Evolutionary conservation across 2,797 vertebrate genomes (phyloP), one percentile per base, ranked within the genome.

Genomic region (Propithecus perrieri): DNA sequence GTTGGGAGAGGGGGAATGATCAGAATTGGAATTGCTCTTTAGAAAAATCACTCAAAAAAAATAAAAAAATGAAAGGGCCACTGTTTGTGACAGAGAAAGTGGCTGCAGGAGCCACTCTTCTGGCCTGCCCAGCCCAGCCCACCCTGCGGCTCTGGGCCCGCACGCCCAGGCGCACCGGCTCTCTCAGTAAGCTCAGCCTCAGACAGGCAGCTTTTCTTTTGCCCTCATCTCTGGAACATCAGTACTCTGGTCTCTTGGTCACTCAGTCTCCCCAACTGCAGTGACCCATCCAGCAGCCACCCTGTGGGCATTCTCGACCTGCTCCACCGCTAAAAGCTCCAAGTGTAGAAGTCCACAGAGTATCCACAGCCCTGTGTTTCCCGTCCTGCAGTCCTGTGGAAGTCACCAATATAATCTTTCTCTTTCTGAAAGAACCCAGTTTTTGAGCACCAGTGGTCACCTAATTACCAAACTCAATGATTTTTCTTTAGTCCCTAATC

Each of bases 91-190:
- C n/a, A 38, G 14, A 48, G n/a, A 35, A 93, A 65, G 41, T 4
- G 5, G 9, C 7, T 28, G 2, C 0, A 78, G n/a, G 35, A 50
- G 10, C 5, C 59, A 33, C 2, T 4, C 15, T 35, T 72, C 30
- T 53, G 57, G 41, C n/a, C 4, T 17, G 26, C 1, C 10, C 48
- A 24, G 5, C 41, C n/a, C 18, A 59, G 5, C 55, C 38, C 15
- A 46, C 6, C 30, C 20, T 61, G 12, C 7, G 33, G 6, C 48
- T 71, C 71, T 15, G 33, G 75, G 14, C 4, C 1, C 9, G 8
- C 26, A 12, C 7, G 14, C 13, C 13, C 14, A 33, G 41, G 76
- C 11, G 0, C 3, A 1, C 13, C 12, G 7, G 2, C 9, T 41
- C n/a, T 55, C 24, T 14, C 4, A 22, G 30, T 10, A 53, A 20